phyloP scores from a whole-genome alignment of 2,888 invertebrate genomes.

The Tiliacea citrago region DNA sequence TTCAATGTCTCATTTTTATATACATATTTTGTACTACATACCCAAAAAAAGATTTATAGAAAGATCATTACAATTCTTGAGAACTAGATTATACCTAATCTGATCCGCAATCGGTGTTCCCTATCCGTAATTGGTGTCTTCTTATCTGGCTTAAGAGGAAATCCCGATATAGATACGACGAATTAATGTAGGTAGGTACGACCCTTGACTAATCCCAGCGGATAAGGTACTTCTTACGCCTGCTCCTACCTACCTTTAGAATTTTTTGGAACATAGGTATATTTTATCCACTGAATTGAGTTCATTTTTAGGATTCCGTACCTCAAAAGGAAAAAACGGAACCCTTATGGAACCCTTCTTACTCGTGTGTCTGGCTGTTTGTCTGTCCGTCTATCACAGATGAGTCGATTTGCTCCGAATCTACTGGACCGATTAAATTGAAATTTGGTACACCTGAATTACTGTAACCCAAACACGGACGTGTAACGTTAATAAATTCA shows the following conservation, averaged over 20 bases:
- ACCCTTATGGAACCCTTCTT: no score
- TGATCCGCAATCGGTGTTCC: not conserved
- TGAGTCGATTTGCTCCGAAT: no score
- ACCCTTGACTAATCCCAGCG: not conserved
- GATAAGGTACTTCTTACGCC: not conserved
- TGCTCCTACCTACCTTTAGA: not conserved
- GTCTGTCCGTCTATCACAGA: no score
- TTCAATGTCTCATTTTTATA: not conserved
- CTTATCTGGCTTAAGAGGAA: constrained; percentile 13
- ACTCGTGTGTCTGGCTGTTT: no score
- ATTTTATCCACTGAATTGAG: not conserved
- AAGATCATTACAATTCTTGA: not conserved
- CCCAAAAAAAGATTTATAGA: not conserved
- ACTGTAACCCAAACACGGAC: no score
- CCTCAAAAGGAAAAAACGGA: no score
- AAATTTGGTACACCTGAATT: no score
- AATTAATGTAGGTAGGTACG: not conserved
- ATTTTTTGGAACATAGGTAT: not conserved
- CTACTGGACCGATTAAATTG: no score
- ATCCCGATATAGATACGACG: not conserved
- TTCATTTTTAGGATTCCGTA: not conserved
- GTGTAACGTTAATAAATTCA: no score
- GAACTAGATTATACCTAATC: not conserved
- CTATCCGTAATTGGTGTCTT: constrained; percentile 1
- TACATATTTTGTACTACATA: not conserved